These are phyloP conservation scores for Coptodon bakossiorum DNA, from an alignment of 2,113 vertebrate genomes.

Conservation along the genomic window DNA sequence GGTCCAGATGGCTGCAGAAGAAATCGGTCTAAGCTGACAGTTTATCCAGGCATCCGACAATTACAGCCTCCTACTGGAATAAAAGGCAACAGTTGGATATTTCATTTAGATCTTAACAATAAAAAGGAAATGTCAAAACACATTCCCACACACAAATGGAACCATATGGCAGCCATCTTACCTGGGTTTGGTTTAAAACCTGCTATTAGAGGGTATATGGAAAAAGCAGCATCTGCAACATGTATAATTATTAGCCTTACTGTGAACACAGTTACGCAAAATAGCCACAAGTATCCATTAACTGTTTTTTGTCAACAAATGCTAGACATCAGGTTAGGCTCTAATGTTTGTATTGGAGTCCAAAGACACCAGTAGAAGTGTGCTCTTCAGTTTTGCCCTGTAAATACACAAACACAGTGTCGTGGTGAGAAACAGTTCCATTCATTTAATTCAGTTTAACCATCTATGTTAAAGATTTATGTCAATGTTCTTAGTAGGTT, in stretches of 20 bases:
- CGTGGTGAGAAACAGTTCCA: background rate
- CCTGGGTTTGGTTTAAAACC: conserved; percentile 2
- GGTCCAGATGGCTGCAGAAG: conserved; percentile 58
- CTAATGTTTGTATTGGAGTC: background rate
- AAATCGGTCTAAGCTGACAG: conserved; percentile 60
- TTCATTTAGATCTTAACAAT: conserved; percentile 58
- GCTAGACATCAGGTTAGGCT: background rate
- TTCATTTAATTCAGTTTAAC: background rate
- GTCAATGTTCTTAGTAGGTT: background rate
- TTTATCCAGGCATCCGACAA: conserved; percentile 65
- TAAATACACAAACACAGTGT: background rate
- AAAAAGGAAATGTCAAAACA: conserved; percentile 42
- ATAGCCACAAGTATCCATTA: background rate
- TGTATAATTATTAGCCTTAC: background rate
- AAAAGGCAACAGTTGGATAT: conserved; percentile 57
- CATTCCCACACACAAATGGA: conserved; percentile 22
- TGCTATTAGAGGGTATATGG: background rate
- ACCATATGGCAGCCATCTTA: conserved; percentile 30
- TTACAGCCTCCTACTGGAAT: conserved; percentile 53
- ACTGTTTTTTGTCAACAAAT: background rate
- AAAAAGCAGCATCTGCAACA: background rate
- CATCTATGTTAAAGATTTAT: background rate
- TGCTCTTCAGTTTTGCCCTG: background rate
- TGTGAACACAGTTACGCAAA: background rate
- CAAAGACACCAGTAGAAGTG: background rate